phyloP scores from a whole-genome alignment of 2,888 invertebrate genomes.

The Cantharis rustica region DNA sequence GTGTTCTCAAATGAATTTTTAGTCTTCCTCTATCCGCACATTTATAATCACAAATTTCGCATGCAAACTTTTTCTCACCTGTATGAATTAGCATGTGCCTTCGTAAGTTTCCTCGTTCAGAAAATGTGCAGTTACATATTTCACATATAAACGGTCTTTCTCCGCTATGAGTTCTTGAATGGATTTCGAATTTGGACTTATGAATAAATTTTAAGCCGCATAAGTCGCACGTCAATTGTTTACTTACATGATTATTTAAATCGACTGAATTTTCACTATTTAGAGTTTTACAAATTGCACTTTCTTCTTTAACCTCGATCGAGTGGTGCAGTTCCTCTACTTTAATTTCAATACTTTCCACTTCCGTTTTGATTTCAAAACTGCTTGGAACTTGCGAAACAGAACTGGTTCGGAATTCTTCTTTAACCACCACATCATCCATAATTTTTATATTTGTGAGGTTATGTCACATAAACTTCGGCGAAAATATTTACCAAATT shows the following conservation, averaged over 20 bases:
- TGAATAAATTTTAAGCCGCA: background rate
- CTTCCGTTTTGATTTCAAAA: background rate
- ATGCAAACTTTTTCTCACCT: background rate
- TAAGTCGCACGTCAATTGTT: background rate
- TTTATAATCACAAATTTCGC: background rate
- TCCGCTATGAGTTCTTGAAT: background rate
- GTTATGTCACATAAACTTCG: background rate
- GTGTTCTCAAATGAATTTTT: background rate
- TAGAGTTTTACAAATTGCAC: background rate
- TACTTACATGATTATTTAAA: background rate
- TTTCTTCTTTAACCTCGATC: background rate
- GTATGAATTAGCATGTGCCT: background rate
- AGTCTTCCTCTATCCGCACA: background rate
- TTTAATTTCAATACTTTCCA: background rate
- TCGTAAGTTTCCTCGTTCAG: background rate
- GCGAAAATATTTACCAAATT: too few relatives aligned
- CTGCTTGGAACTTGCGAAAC: background rate
- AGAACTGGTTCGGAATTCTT: background rate
- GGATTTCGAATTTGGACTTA: background rate
- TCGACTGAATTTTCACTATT: background rate
- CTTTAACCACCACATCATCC: background rate
- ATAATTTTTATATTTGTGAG: background rate
- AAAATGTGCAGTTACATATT: background rate
- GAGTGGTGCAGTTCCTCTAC: background rate
- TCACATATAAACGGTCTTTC: background rate